Conservation (phyloP, 2,888 invertebrate species). For the Hedychridium roseum region DNA sequence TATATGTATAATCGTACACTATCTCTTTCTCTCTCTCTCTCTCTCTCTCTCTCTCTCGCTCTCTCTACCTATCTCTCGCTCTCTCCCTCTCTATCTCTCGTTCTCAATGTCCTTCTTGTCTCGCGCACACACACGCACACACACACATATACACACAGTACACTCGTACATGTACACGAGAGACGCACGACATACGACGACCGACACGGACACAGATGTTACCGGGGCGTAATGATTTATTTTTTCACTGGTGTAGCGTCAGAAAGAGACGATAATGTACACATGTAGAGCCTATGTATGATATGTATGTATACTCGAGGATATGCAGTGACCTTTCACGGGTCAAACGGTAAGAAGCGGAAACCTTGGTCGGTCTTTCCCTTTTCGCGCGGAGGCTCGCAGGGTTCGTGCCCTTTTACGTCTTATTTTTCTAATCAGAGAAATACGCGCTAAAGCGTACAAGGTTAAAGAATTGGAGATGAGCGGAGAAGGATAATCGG, state of each 20-base stretch:
- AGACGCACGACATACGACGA: conserved; percentile 28
- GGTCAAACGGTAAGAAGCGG: neutral
- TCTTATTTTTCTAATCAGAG: conserved; percentile 58
- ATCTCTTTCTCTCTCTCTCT: no score
- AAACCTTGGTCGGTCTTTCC: neutral
- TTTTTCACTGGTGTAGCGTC: conserved; percentile 63
- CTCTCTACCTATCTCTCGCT: no score
- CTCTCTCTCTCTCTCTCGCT: no score
- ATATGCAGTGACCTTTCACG: conserved; percentile 10
- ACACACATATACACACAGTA: conserved; percentile 8
- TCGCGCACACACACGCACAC: conserved; percentile 1
- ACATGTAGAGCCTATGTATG: conserved; percentile 63
- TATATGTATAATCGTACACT: no score
- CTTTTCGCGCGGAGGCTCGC: conserved; percentile 23
- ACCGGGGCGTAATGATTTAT: conserved; percentile 63
- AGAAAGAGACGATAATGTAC: conserved; percentile 50
- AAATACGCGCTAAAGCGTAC: conserved; percentile 42
- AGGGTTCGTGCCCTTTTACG: conserved; percentile 52
- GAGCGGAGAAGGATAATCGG: conserved; percentile 8
- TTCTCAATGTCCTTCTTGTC: no score
- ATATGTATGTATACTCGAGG: conserved; percentile 51
- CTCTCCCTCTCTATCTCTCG: no score
- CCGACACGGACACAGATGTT: conserved; percentile 46
- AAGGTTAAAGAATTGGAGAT: conserved; percentile 21
- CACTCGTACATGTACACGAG: conserved; percentile 3